Conservation (phyloP, 2,888 invertebrate species). For the Capitulum mitella region DNA sequence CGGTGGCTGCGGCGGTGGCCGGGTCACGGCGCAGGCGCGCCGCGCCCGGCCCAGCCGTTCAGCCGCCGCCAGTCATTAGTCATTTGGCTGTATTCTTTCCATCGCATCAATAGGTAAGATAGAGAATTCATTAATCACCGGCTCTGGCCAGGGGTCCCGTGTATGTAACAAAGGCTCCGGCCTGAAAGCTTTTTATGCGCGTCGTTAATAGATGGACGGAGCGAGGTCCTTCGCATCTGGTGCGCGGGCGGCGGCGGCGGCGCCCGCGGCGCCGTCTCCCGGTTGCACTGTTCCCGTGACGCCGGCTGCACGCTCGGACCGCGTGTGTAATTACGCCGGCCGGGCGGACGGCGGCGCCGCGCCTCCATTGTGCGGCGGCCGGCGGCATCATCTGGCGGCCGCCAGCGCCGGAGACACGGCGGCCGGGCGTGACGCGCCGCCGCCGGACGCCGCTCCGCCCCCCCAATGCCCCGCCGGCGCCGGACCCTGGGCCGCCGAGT, state of each 20-base stretch:
- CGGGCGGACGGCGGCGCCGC: not conserved
- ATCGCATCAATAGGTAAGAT: conserved; percentile 25
- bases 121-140: conserved; percentile 21
- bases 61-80: conserved; percentile 18
- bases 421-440: too few relatives aligned
- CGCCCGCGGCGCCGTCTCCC: not conserved
- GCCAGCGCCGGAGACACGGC: too few relatives aligned
- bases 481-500: too few relatives aligned
- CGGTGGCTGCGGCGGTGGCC: not conserved
- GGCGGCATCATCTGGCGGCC: not conserved
- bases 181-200: conserved; percentile 21
- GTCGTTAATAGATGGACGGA: conserved; percentile 5
- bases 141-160: conserved; percentile 9
- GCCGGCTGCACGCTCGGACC: not conserved
- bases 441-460: too few relatives aligned
- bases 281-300: conserved; percentile 7
- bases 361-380: not conserved
- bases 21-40: conserved; percentile 19
- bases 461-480: too few relatives aligned
- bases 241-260: not conserved
- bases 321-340: not conserved
- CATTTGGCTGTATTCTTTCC: conserved; percentile 22
- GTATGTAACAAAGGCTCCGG: conserved; percentile 19
- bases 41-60: not conserved
- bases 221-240: conserved; percentile 3